Evolutionary conservation across 2,113 vertebrate species (phyloP), one percentile per base, ranked within the genome.

Genomic region (Xenopus tropicalis): DNA sequence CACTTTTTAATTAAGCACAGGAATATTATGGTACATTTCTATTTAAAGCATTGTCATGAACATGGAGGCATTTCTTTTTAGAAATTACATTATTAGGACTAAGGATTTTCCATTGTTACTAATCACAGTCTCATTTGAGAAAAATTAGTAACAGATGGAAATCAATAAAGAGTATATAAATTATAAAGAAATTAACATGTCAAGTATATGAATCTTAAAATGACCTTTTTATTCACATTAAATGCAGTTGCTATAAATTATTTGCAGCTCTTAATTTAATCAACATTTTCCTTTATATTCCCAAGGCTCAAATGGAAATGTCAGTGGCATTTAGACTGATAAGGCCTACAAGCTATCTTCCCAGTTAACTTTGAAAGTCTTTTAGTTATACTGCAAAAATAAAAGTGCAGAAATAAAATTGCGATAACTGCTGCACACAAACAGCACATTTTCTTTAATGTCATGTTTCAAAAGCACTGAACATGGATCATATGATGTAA

Each of bases 261-360:
- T 23, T 24, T 59, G 57, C 23, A 24, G 57, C 57, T 59, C 11
- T 59, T 59, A 22, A 59, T 59, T 59, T 59, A 59, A 59, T 59
- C 57, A 59, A 59, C 57, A 59, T 59, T 59, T 59, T 12, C 21
- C 22, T 59, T 59, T 24, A 59, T 59, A 59, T 59, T 59, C 20
- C 57, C 57, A 59, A 14, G 22, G 21, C 14, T 11, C 21, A 59
- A 59, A 59, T 59, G 57, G 22, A 59, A 59, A 59, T 59, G 57
- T 59, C 57, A 59, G 14, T 23, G 57, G 57, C 57, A 59, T 59
- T 59, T 59, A 59, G 57, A 59, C 57, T 59, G 57, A 59, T 23
- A 59, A 59, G 22, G 16, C 57, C 57, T 22, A 23, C 21, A 21
- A 59, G n/a, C 7, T 57, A 12, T 57, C 54, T 17, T 57, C 10